Conservation (phyloP, 2,113 vertebrate genomes). For the Regulus satrapa region DNA sequence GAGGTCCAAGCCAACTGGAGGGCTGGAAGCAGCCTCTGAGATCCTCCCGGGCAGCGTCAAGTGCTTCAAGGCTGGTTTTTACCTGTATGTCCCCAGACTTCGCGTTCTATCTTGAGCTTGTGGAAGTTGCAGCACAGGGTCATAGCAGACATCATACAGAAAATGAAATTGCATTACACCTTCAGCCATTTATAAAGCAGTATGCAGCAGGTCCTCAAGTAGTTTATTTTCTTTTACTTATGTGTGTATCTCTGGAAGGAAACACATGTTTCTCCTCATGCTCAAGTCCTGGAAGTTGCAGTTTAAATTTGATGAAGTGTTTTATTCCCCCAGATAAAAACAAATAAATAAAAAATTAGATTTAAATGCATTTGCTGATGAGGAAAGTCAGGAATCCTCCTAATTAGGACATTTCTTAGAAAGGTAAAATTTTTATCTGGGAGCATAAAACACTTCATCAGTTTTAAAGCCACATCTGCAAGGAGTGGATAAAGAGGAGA, state of each 20-base stretch:
- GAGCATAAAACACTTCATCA: slow-evolving; percentile 68
- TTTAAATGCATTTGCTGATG: slow-evolving; percentile 53
- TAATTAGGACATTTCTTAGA: slow-evolving; percentile 60
- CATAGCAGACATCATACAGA: background rate
- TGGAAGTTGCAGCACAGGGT: background rate
- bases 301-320: slow-evolving; percentile 65
- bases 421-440: slow-evolving; percentile 58
- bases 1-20: background rate
- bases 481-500: slow-evolving; percentile 34
- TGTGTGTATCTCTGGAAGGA: background rate
- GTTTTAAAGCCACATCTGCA: slow-evolving; percentile 66
- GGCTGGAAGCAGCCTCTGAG: background rate
- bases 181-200: background rate
- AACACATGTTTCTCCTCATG: slow-evolving; percentile 56
- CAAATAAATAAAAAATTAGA: slow-evolving; percentile 52
- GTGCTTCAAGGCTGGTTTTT: background rate
- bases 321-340: slow-evolving; percentile 55
- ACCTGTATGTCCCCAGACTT: background rate
- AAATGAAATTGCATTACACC: background rate
- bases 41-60: background rate
- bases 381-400: slow-evolving; percentile 46
- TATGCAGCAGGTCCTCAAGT: background rate
- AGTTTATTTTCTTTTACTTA: background rate
- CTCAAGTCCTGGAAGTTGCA: slow-evolving; percentile 29
- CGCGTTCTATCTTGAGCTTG: background rate